phyloP scores from a whole-genome alignment of 64 coral and sea anemone genomes.

The Montipora foliosa region DNA sequence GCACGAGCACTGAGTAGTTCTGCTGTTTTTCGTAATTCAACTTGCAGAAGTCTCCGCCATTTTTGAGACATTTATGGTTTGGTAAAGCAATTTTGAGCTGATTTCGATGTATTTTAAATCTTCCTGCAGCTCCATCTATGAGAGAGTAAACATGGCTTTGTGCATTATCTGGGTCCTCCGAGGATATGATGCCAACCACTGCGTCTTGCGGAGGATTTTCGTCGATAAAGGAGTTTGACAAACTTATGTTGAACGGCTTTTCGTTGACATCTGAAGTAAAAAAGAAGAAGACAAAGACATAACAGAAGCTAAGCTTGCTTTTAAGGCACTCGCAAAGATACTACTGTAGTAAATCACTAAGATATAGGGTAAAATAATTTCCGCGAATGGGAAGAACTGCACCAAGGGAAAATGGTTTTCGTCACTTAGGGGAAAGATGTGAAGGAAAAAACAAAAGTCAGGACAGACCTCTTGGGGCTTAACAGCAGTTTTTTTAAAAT shows the following conservation, averaged over 20 bases:
- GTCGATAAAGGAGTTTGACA: constrained; percentile 60
- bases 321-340: no score
- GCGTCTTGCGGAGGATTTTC: constrained; percentile 72
- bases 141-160: constrained; percentile 56
- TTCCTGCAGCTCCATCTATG: constrained; percentile 52
- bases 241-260: constrained; percentile 69
- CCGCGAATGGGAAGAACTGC: no score
- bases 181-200: constrained; percentile 56
- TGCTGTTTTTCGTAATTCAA: constrained; percentile 83
- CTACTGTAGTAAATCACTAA: no score
- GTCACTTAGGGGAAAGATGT: no score
- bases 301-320: neutral
- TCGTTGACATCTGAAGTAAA: constrained; percentile 82
- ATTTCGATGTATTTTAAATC: constrained; percentile 61
- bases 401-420: no score
- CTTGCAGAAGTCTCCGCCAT: constrained; percentile 70
- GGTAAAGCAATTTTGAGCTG: constrained; percentile 55
- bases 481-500: no score
- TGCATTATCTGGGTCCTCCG: constrained; percentile 44
- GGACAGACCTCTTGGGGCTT: no score
- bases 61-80: constrained; percentile 46
- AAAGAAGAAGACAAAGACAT: neutral
- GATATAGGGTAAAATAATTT: no score
- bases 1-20: constrained; percentile 73
- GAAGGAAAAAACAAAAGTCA: no score